Evolutionary conservation across 2,888 invertebrate species (phyloP).

Genomic region (Thymelicus sylvestris): DNA sequence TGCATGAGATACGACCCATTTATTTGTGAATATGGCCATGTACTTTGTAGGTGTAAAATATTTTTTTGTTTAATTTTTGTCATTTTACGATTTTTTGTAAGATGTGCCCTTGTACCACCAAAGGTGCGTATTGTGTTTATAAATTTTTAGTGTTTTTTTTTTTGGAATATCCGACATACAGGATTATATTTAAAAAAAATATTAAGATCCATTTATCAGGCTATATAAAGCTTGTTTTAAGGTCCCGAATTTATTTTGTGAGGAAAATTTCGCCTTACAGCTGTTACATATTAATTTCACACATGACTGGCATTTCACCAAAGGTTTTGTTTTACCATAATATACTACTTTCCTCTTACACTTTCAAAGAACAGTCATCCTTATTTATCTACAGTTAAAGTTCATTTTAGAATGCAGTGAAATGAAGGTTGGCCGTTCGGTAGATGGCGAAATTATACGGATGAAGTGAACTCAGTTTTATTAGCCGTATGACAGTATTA

Average conservation of each 20-base stretch:
- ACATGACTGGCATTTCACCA: slow-evolving; percentile 31
- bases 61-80: too few relatives aligned
- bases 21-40: too few relatives aligned
- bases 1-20: too few relatives aligned
- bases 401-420: background rate
- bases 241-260: background rate
- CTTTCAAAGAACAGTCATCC: background rate
- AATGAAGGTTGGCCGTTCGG: background rate
- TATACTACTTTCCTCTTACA: background rate
- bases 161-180: too few relatives aligned
- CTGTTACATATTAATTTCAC: slow-evolving; percentile 35
- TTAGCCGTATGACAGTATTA: slow-evolving; percentile 14
- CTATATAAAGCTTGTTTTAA: background rate
- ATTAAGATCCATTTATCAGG: too few relatives aligned
- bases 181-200: too few relatives aligned
- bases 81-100: too few relatives aligned
- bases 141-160: too few relatives aligned
- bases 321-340: slow-evolving; percentile 29
- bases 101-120: too few relatives aligned
- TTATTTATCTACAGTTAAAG: background rate
- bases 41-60: too few relatives aligned
- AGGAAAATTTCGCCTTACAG: slow-evolving; percentile 28
- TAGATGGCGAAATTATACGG: slow-evolving; percentile 18
- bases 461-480: slow-evolving; percentile 23
- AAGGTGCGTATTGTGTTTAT: too few relatives aligned